Percentiles rank a stretch among this genome's conserved stretches.
These are phyloP conservation scores for Turnix velox DNA, from an alignment of 2,113 vertebrate genomes.

Conservation along the genomic window DNA sequence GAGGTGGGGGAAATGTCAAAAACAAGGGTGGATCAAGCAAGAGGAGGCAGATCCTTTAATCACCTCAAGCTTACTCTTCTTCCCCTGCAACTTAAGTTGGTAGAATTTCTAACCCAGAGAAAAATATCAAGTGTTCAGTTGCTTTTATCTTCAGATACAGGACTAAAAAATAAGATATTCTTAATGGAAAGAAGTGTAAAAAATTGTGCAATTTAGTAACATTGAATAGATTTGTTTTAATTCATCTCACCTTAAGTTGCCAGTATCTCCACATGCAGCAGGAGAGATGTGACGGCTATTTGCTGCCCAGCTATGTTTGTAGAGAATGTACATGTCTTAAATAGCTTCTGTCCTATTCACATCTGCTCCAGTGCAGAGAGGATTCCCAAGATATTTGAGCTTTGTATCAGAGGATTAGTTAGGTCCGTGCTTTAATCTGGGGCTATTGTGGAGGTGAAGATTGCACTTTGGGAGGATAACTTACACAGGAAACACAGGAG, in stretches of 20 bases:
- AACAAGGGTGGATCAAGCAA: constrained; percentile 57
- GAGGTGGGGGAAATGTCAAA: not conserved
- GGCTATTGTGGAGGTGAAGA: not conserved
- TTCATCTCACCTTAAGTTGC: not conserved
- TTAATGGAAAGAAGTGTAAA: not conserved
- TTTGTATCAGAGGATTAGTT: not conserved
- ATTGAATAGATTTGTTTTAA: not conserved
- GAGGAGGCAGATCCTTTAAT: not conserved
- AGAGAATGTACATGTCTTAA: not conserved
- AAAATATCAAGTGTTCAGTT: not conserved
- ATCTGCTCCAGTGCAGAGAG: not conserved
- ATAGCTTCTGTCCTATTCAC: not conserved
- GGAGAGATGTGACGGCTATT: not conserved
- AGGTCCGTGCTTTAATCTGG: not conserved
- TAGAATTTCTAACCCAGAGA: not conserved
- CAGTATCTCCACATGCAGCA: not conserved
- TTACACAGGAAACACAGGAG: not conserved
- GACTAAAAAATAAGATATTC: not conserved
- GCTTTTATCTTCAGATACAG: not conserved
- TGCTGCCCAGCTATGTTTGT: not conserved
- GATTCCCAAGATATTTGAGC: not conserved
- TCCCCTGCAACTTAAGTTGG: not conserved
- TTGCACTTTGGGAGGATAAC: not conserved
- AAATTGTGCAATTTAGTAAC: not conserved
- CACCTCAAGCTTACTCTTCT: not conserved